Evolutionary conservation across 2,113 vertebrate genomes (phyloP), one percentile per base, ranked within the genome.

Genomic region (Phaethornis superciliosus): DNA sequence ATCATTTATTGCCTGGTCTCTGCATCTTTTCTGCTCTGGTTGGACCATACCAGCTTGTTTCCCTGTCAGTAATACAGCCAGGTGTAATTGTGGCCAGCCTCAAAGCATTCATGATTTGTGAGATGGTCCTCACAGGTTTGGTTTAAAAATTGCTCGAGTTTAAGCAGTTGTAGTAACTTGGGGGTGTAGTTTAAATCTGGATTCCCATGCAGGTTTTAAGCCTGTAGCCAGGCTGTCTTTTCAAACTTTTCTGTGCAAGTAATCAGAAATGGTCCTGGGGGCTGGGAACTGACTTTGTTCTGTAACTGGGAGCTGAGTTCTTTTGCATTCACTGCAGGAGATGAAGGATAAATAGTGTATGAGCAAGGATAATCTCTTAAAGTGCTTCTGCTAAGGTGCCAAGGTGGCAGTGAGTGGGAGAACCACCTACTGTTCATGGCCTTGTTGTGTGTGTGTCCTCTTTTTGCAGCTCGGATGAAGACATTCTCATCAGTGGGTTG

Each of bases 401-500:
- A 22, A 2, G 28, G 56, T 67, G 70, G 7, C 24, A 8, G 33
- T 37, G 13, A 26, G 24, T 23, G 12, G 54, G 55, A 76, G 63
- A 70, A 14, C 59, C 8, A 27, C 33, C 10, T 22, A 3, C 51
- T n/a, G 32, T 32, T 85, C 28, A 40, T 0, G 59, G 55, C 42
- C 64, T 55, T 24, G 3, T 55, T 24, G 3, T 37, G 37, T 20
- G 46, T 26, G 17, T 60, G 55, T 85, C 16, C 64, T 93, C 20
- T 63, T 89, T 78, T 2, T 10, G 24, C 97, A 99, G 99, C 96
- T 98, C 99, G 20, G 98, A 98, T 84, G 99, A 99, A 97, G 98
- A 99, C 96, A 98, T 99, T 80, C 98, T 99, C 70, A 98, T 99
- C 7, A 98, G 97, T 8, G 98, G 98, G 5, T 89, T 99, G 89